These are phyloP conservation scores for Onchidella celtica DNA, from an alignment of 2,888 invertebrate species.

Conservation along the genomic window DNA sequence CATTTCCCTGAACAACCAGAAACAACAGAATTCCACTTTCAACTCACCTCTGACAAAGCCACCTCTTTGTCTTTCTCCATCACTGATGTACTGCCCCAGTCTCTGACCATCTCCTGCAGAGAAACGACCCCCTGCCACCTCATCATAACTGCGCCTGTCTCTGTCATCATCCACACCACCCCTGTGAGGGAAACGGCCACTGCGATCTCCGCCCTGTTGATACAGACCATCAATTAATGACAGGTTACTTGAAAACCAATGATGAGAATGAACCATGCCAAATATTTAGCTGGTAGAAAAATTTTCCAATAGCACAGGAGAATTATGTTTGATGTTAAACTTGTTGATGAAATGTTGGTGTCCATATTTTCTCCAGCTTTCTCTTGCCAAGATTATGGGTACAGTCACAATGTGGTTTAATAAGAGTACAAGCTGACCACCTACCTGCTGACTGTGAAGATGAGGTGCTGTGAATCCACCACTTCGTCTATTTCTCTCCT, in stretches of 20 bases:
- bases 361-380: too few relatives aligned
- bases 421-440: not conserved
- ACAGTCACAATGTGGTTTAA: not conserved
- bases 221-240: too few relatives aligned
- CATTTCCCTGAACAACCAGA: too few relatives aligned
- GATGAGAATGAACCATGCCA: too few relatives aligned
- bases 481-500: constrained; percentile 23
- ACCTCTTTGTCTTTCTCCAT: constrained; percentile 8
- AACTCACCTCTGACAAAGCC: constrained; percentile 46
- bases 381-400: not conserved
- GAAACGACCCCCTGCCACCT: not conserved
- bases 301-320: too few relatives aligned
- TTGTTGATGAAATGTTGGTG: too few relatives aligned
- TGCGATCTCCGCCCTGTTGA: not conserved
- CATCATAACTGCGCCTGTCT: constrained; percentile 35
- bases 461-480: constrained; percentile 1
- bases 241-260: too few relatives aligned
- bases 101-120: constrained; percentile 10
- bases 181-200: constrained; percentile 23
- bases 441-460: constrained; percentile 4
- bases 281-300: too few relatives aligned
- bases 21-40: too few relatives aligned
- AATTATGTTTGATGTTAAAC: too few relatives aligned
- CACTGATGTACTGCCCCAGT: constrained; percentile 21
- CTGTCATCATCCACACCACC: constrained; percentile 37